Evolutionary conservation across 2,113 vertebrate genomes (phyloP), one percentile per base, ranked within the genome.

Genomic region (Clinocottus analis): DNA sequence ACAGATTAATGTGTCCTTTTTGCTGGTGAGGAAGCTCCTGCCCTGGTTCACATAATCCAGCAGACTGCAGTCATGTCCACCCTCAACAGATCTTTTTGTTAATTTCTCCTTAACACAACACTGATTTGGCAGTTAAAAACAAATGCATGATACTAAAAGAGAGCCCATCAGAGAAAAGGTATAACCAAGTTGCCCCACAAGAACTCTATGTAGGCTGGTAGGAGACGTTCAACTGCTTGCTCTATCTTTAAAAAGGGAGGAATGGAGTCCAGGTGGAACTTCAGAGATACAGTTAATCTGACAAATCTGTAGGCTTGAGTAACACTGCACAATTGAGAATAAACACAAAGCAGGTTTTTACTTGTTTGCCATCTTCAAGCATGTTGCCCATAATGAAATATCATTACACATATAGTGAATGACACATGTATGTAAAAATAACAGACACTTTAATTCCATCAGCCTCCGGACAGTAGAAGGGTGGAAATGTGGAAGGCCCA

Each of bases 191-290:
- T 51, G 41, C 19, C 55, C 31, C 25, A 71, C 41, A 79, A 79
- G 59, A 79, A 83, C 73, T 73, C 67, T 16, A 67, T 77, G 16
- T 41, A 39, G 35, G 59, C 66, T 77, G 59, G 37, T 58, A 56
- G 2, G 21, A 73, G n/a, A 83, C 66, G 69, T 62, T 66, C 10
- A 63, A 61, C 56, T 73, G 69, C 47, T n/a, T 1, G 17, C 23
- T 43, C 25, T 75, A 75, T 72, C 65, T 86, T 69, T 77, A 45
- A 47, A 47, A 49, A 60, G 37, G 0, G 41, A 63, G 61, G 58
- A 64, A 84, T 55, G 23, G 33, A 66, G 37, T 61, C 62, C 53
- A 78, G 67, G 80, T 55, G 68, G 12, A 72, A 8, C 25, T 41
- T 63, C 12, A 53, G 64, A 73, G 23, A 60, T 33, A 75, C 58